Base-by-base conservation (phyloP, 2,113 vertebrate genomes). In the Sphyrna mokarran region DNA sequence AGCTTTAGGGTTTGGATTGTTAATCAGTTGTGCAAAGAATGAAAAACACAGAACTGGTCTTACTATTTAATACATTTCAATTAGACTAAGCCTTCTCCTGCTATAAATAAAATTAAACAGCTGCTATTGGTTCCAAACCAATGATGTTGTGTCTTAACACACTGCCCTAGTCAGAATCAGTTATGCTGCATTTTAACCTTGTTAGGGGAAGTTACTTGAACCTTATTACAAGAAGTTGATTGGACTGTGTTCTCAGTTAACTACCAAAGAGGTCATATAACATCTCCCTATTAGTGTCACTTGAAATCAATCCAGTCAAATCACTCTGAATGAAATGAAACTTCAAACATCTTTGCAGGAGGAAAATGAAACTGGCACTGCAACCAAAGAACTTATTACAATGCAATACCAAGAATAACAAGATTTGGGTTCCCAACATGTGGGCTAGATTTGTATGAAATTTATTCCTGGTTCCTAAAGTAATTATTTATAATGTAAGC, bases 391-490 rank as follows among this genome's bases (percentile, higher is more conserved):
- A 80, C n/a, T 11, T 16, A 80, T 40, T 80, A 37, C 37, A 80
- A 80, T 80, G n/a, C n/a, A 40, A 40, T 37, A 80, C 13, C 78
- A 40, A 80, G 78, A 80, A n/a, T n/a, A 37, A 33, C 33, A 80
- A 37, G 10, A 80, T 80, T 80, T 40, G 14, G 78, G n/a, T 80
- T 80, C n/a, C 13, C n/a, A 80, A 80, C 78, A 80, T 40, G n/a
- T 80, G 78, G 78, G 13, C 78, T 80, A 80, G 78, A 80, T 80
- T 80, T 80, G 78, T 80, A 13, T 80, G 78, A 80, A 80, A 80
- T 80, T 11, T 37, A 80, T 80, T 80, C n/a, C 78, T 80, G n/a
- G 18, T 40, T 37, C 76, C 33, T n/a, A n/a, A 80, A n/a, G 37
- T 14, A 80, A 37, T n/a, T 33, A 14, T 4, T n/a, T 16, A 80